Conservation (phyloP, 2,113 vertebrate species). For the Cheirogaleus medius region DNA sequence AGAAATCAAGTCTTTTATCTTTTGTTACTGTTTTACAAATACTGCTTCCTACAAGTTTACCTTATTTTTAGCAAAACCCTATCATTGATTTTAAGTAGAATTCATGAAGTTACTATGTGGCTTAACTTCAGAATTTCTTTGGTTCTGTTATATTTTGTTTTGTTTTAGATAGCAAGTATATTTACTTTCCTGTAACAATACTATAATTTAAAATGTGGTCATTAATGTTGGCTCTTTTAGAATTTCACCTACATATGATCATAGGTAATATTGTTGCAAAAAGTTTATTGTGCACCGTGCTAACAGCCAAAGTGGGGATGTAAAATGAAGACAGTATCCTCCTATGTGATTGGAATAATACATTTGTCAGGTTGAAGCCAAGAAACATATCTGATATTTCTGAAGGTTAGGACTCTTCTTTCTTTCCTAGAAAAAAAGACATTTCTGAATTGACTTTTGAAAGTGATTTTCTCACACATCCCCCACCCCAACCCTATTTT, state of each 20-base stretch:
- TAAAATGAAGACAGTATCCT: background rate
- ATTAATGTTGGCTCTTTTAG: background rate
- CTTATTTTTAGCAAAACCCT: background rate
- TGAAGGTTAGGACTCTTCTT: background rate
- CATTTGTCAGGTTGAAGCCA: background rate
- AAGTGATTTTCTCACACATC: background rate
- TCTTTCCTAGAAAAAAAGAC: conserved; percentile 5
- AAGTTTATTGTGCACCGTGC: background rate
- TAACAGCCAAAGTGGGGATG: background rate
- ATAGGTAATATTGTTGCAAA: background rate
- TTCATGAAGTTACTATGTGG: conserved; percentile 24
- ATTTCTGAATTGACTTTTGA: background rate
- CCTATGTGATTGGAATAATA: background rate
- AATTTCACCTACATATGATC: background rate
- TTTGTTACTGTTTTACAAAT: background rate
- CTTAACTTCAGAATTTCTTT: background rate
- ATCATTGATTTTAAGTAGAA: conserved; percentile 31
- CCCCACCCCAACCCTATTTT: background rate
- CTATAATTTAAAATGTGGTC: background rate
- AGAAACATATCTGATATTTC: background rate
- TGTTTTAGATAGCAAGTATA: conserved; percentile 9
- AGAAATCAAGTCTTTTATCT: background rate
- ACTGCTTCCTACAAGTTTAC: background rate
- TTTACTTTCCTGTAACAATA: conserved; percentile 24
- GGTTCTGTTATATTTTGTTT: background rate